Base-by-base conservation (phyloP, 2,888 invertebrate species). In the Lepidocyrtinus sp. region DNA sequence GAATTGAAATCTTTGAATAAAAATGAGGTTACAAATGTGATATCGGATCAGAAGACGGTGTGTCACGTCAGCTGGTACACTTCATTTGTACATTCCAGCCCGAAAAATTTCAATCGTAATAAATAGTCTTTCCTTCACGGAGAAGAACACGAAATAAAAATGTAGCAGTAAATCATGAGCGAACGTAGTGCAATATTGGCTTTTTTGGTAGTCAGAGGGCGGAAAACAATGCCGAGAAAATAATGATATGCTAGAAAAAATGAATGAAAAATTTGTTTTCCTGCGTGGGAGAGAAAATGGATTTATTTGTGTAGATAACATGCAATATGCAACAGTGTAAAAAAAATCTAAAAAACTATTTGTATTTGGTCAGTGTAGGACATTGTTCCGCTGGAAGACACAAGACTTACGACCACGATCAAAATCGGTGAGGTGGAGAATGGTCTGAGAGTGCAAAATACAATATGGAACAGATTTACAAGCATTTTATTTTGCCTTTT, bases 401-500 rank as follows among this genome's bases (percentile, higher is more conserved):
- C 36, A 36, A 36, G 36, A 36, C 36, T 36, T 36, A 36, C 12
- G 36, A 12, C 36, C 36, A 36, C 36, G 36, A 36, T 36, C 36
- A 9, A 5, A 12, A 36, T 36, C 36, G 12, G 12, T 36, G 36
- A 36, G 5, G 36, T 5, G 12, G 36, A 36, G 36, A 36, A 36
- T 36, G 36, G 36, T 9, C 36, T 36, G 36, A 36, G 12, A 36
- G 36, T n/a, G 36, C 5, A 36, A 36, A 36, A 12, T 36, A 12
- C 12, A 36, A 36, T 9, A 36, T 36, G 36, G 36, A 36, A 36
- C 5, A 9, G 12, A 9, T 36, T 36, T 36, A 36, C 36, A 65
- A 65, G n/a, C 25, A 25, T 64, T 64, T 17, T 64, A 64, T 64
- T 64, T 26, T 25, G 64, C 17, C 64, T 64, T 19, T 65, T 65